Conservation (phyloP, 1,140 invertebrate genomes). For the Wasmannia auropunctata region DNA sequence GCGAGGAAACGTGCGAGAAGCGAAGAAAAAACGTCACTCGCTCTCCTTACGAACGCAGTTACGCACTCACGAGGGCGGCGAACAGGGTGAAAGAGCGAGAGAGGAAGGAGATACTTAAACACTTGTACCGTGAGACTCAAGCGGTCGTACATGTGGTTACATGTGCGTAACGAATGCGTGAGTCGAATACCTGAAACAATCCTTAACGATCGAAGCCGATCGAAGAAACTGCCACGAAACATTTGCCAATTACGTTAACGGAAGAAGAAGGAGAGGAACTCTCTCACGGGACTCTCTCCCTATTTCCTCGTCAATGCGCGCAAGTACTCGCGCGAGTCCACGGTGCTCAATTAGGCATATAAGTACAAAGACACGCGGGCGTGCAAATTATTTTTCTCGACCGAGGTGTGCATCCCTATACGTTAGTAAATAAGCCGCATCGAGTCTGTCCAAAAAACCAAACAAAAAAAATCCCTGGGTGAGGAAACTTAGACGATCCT, state of each 20-base stretch:
- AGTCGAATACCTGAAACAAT: slow-evolving; percentile 29
- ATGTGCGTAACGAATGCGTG: neutral
- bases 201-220: slow-evolving; percentile 8
- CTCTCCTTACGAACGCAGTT: neutral
- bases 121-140: slow-evolving; percentile 50
- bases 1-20: neutral
- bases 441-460: slow-evolving; percentile 59
- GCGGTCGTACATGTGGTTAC: slow-evolving; percentile 34
- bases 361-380: slow-evolving; percentile 66
- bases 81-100: neutral
- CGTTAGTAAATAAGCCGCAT: slow-evolving; percentile 22
- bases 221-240: slow-evolving; percentile 48
- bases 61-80: neutral
- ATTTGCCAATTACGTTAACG: slow-evolving; percentile 51
- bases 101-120: slow-evolving; percentile 1
- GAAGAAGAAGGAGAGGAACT: neutral
- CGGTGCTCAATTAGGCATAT: slow-evolving; percentile 68
- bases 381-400: slow-evolving; percentile 64
- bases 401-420: slow-evolving; percentile 20
- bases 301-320: slow-evolving; percentile 6
- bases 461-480: neutral
- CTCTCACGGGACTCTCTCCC: slow-evolving; percentile 7
- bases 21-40: slow-evolving; percentile 6
- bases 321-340: slow-evolving; percentile 38
- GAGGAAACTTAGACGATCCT: slow-evolving; percentile 28